Evolutionary conservation across 2,797 vertebrate species (phyloP).

Genomic region (Netta rufina): DNA sequence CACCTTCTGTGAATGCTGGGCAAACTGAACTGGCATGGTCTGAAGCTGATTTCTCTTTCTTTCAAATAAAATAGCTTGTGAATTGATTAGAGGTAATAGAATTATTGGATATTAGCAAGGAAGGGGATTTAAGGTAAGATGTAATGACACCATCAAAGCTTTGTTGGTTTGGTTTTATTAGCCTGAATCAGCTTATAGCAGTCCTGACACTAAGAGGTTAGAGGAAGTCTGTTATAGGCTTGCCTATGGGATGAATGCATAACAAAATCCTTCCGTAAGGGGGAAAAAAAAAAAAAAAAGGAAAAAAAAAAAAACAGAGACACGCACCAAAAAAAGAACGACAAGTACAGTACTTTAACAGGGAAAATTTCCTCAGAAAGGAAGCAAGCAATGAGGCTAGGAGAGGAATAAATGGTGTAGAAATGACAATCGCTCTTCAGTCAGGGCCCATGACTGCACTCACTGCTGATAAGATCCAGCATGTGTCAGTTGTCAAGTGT

Average conservation of each 20-base stretch:
- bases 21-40: not conserved
- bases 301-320: not conserved
- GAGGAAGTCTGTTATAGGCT: constrained; percentile 72
- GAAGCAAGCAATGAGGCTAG: constrained; percentile 80
- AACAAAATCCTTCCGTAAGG: constrained; percentile 59
- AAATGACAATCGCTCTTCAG: constrained; percentile 92
- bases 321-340: constrained; percentile 56
- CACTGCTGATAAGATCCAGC: constrained; percentile 90
- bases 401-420: constrained; percentile 90
- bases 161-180: constrained; percentile 75
- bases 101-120: constrained; percentile 67
- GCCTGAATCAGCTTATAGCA: constrained; percentile 67
- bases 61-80: constrained; percentile 64
- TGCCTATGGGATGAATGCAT: constrained; percentile 74
- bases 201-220: constrained; percentile 68
- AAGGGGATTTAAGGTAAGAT: constrained; percentile 65
- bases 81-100: constrained; percentile 68
- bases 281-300: not conserved
- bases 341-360: constrained; percentile 74
- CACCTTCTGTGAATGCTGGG: not conserved
- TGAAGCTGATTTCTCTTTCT: constrained; percentile 27
- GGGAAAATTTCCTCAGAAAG: constrained; percentile 79
- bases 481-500: constrained; percentile 88
- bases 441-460: constrained; percentile 86
- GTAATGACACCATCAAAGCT: constrained; percentile 76